Base-by-base conservation (phyloP, 2,113 vertebrate genomes). In the Bothrops jararaca region DNA sequence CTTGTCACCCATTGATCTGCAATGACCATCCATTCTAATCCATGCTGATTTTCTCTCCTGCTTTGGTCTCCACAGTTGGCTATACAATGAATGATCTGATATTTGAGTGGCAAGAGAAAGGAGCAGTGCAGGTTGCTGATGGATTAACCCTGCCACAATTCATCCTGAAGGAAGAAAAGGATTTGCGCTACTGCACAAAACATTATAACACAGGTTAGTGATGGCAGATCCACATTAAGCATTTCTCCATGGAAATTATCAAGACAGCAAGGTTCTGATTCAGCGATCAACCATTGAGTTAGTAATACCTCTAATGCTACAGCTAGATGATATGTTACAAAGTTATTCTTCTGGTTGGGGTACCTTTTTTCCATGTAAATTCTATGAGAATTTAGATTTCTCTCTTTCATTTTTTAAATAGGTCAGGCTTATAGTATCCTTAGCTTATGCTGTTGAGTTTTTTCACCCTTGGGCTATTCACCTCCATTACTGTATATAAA, bases 21-120 rank as follows among this genome's bases (percentile, higher is more conserved):
- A 91, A n/a, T 86, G 42, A 91, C 52, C 11, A 23, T 29, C 50
- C 48, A n/a, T 53, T 26, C 12, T 86, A 18, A 4, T 88, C 39
- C 6, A 2, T 24, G 23, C 58, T 88, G 24, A 80, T 11, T 42
- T 26, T 86, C 86, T 86, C 93, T 95, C 92, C 91, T 4, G 90
- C 86, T 91, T 22, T 92, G 87, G 93, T 95, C 92, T 91, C 94
- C 39, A 88, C 97, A 99, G 99, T 99, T 96, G 99, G 99, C 88
- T 99, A 99, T 96, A 99, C 99, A 13, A 99, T 99, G 99, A 99
- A 99, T 5, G 99, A 99, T 95, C 98, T 99, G 94, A 99, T 99
- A 96, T 99, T 99, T 93, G 99, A 99, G 97, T 99, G 99, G 99
- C 99, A 99, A 74, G 98, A 99, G 95, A 98, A 99, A 92, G 99